Conservation (phyloP, 2,797 vertebrate species). For the Rhinella marina region DNA sequence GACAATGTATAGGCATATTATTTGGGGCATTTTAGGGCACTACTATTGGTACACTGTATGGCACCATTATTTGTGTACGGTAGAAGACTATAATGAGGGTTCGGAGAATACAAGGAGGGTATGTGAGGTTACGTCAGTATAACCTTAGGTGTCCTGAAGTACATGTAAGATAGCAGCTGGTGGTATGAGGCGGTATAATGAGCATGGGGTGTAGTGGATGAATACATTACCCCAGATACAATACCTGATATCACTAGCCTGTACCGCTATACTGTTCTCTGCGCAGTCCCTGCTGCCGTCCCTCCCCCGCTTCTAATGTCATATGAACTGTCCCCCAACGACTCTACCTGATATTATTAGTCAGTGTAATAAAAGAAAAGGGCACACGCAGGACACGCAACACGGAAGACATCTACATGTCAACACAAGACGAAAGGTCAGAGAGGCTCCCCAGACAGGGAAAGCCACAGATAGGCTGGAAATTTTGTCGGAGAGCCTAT, state of each 20-base stretch:
- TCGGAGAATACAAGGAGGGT: not conserved
- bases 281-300: not conserved
- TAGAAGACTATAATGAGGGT: not conserved
- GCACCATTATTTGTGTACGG: not conserved
- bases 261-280: not conserved
- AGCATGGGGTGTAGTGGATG: not conserved
- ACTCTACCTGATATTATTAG: conserved; percentile 19
- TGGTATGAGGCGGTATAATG: not conserved
- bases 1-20: not conserved
- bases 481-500: no score
- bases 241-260: not conserved
- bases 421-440: conserved; percentile 26
- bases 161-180: not conserved
- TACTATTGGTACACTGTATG: not conserved
- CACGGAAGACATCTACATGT: not conserved
- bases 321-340: not conserved
- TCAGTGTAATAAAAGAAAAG: conserved; percentile 42
- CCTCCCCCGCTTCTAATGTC: not conserved
- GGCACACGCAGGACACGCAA: conserved; percentile 29
- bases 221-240: not conserved
- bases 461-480: not conserved
- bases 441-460: not conserved
- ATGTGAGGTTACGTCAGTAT: not conserved
- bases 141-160: not conserved
- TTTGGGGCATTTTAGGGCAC: not conserved